Base-by-base conservation (phyloP, 2,888 invertebrate species). In the Brenthis ino region DNA sequence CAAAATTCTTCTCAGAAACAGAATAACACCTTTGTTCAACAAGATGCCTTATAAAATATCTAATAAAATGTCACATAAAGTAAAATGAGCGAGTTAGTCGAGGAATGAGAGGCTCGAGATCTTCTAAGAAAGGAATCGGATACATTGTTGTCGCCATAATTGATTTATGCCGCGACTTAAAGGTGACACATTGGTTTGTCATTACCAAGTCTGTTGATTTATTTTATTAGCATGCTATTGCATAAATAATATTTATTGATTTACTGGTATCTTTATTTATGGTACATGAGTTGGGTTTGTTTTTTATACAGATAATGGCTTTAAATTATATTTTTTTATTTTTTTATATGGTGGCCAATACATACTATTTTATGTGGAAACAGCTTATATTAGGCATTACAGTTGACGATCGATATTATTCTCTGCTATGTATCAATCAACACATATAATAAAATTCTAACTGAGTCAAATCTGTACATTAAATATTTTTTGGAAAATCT, bases 61-160 rank as follows among this genome's bases (percentile, higher is more conserved):
- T 83, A 89, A 89, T 89, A 88, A 90, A 87, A 74, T 89, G 91
- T 91, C 91, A 85, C 89, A 89, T 91, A 91, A 90, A 91, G 80
- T 76, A 73, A 75, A 74, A 74, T 67, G 75, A 75, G 69, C 71
- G 61, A 67, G 69, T 64, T 72, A 69, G 69, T 69, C 53, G 60
- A 58, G 69, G 73, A 73, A 76, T 76, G 75, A 78, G 71, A 43
- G 37, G 76, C 78, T 75, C 75, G 64, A 72, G 70, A 70, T 69
- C 72, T 85, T 86, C 84, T 82, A 73, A 82, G 86, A 85, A 87
- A 68, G 73, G 67, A 66, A 72, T 72, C 69, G 75, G 79, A 79
- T 80, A 87, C 85, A 84, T 82, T 87, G 37, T 43, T 43, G 86
- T 87, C 83, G 81, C 80, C 76, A 72, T 77, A 58, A 65, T 74